These are phyloP conservation scores for Arctocebus calabarensis DNA, from an alignment of 2,797 vertebrate species.

Conservation along the genomic window DNA sequence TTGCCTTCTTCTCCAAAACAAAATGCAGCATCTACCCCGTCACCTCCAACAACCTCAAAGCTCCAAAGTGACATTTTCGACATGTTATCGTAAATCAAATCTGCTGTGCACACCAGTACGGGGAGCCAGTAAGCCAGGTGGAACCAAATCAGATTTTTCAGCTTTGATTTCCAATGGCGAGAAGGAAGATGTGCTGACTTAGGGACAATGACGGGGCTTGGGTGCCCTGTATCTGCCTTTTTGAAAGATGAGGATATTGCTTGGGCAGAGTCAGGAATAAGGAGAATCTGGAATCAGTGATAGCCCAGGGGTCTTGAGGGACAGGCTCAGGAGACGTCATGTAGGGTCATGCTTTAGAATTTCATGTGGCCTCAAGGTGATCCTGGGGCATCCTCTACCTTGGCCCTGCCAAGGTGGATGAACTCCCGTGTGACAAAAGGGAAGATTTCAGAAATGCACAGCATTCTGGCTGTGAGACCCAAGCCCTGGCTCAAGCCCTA, in stretches of 20 bases:
- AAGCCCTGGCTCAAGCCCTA: not conserved
- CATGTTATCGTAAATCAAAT: conserved; percentile 53
- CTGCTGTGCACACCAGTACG: conserved; percentile 66
- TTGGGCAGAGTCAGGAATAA: not conserved
- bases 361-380: not conserved
- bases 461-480: not conserved
- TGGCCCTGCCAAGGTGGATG: not conserved
- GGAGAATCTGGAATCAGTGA: not conserved
- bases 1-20: conserved; percentile 24
- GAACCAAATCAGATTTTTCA: conserved; percentile 59
- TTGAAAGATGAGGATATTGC: not conserved
- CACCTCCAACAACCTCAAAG: conserved; percentile 12
- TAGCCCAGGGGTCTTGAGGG: not conserved
- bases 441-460: not conserved
- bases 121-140: conserved; percentile 66
- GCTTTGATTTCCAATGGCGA: conserved; percentile 58
- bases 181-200: conserved; percentile 58
- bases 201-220: not conserved
- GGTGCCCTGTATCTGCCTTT: not conserved
- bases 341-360: not conserved
- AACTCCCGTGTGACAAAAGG: not conserved
- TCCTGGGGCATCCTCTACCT: not conserved
- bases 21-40: not conserved
- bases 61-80: conserved; percentile 25
- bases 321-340: not conserved